Conservation (phyloP, 1,140 invertebrate genomes). For the Drosophila chauvacae region DNA sequence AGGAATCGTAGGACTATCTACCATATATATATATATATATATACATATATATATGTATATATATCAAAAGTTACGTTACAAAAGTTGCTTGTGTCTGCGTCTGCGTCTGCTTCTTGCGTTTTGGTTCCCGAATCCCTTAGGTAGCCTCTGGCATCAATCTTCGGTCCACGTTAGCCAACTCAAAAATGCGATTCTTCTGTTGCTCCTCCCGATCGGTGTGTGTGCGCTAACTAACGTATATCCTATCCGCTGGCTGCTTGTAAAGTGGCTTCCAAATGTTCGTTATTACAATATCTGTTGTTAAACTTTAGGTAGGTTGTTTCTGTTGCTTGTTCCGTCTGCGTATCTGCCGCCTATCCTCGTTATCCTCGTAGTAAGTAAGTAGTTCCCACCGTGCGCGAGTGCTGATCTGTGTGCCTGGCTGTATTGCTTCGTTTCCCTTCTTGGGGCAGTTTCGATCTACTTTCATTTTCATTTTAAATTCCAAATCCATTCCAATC, state of each 20-base stretch:
- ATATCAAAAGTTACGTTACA: slow-evolving; percentile 51
- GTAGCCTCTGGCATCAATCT: slow-evolving; percentile 30
- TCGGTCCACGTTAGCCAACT: slow-evolving; percentile 26
- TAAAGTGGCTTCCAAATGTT: slow-evolving; percentile 60
- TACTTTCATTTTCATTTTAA: not conserved
- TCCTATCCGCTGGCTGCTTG: slow-evolving; percentile 16
- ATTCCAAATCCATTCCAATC: slow-evolving; percentile 3
- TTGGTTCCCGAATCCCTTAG: slow-evolving; percentile 13
- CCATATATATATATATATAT: slow-evolving; percentile 33
- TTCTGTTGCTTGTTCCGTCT: slow-evolving; percentile 52
- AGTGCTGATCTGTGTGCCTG: slow-evolving; percentile 15
- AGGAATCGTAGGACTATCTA: slow-evolving; percentile 41
- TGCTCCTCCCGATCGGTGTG: not conserved
- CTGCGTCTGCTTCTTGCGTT: slow-evolving; percentile 6
- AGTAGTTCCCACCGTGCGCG: slow-evolving; percentile 42
- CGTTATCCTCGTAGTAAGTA: slow-evolving; percentile 25
- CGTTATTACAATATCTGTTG: slow-evolving; percentile 40
- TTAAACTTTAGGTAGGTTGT: slow-evolving; percentile 78
- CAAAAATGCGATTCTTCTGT: slow-evolving; percentile 19
- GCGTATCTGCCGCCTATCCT: slow-evolving; percentile 3
- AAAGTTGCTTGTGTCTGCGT: slow-evolving; percentile 40
- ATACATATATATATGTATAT: slow-evolving; percentile 28
- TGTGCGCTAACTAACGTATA: slow-evolving; percentile 36
- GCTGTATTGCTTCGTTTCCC: slow-evolving; percentile 47
- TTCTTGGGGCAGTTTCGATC: slow-evolving; percentile 23